These are phyloP conservation scores for Chromoteleia sp. DNA, from an alignment of 2,888 invertebrate genomes.

Conservation along the genomic window DNA sequence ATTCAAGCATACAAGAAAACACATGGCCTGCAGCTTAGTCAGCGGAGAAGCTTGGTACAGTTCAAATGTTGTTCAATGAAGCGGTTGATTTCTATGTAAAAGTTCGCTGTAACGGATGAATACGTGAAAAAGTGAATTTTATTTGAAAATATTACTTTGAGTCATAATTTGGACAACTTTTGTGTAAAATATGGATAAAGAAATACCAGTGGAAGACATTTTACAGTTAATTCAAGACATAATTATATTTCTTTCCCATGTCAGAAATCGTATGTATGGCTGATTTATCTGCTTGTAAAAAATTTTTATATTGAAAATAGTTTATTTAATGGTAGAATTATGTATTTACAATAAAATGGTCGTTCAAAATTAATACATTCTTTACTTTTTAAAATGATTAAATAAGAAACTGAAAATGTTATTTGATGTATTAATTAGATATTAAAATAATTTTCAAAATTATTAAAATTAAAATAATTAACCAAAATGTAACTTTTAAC, in stretches of 20 bases:
- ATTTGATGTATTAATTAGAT: no score
- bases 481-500: no score
- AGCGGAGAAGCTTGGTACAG: conserved; percentile 25
- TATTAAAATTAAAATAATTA: no score
- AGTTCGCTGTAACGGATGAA: background rate
- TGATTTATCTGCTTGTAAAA: no score
- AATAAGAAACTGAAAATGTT: no score
- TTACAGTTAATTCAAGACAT: background rate
- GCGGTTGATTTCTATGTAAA: conserved; percentile 24
- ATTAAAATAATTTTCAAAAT: no score
- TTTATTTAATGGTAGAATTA: no score
- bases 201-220: background rate
- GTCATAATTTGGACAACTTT: background rate
- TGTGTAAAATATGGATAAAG: background rate
- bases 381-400: no score
- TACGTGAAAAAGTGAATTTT: conserved; percentile 18
- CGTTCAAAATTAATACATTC: no score
- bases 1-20: conserved; percentile 36
- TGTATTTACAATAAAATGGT: no score
- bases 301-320: no score
- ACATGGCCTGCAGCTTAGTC: conserved; percentile 53
- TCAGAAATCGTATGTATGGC: background rate
- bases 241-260: background rate
- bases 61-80: conserved; percentile 32
- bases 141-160: conserved; percentile 2